A percentile compares a stretch with the other conserved stretches of the same genome.
These are phyloP conservation scores for Leucopsar rothschildi DNA, from an alignment of 2,113 vertebrate genomes.

Conservation along the genomic window DNA sequence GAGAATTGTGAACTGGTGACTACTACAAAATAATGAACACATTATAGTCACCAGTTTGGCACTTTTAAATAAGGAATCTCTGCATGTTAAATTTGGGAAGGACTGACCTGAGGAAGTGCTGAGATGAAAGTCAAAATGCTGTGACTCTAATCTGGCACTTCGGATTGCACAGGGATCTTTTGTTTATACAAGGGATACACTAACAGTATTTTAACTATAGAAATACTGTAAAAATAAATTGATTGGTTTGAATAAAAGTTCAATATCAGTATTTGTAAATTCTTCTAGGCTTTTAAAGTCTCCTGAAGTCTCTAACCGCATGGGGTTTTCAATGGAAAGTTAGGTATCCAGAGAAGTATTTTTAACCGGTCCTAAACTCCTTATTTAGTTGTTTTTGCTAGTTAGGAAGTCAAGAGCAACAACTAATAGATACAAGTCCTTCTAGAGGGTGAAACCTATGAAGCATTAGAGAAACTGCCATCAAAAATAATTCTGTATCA, in stretches of 20 bases:
- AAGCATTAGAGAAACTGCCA: background rate
- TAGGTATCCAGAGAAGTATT: background rate
- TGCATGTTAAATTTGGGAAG: background rate
- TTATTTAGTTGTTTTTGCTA: background rate
- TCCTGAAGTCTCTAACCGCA: background rate
- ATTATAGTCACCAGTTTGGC: background rate
- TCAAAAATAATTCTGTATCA: background rate
- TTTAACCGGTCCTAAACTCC: background rate
- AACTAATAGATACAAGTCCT: background rate
- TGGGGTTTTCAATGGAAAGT: background rate
- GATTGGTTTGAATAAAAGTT: background rate
- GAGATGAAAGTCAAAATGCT: background rate
- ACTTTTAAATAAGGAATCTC: background rate
- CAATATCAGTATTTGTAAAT: background rate
- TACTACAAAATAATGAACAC: background rate
- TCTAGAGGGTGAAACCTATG: background rate
- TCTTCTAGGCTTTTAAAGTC: background rate
- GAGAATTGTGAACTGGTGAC: background rate
- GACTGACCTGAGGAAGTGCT: background rate
- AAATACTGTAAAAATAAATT: background rate
- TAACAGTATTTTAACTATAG: background rate
- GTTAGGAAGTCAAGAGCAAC: background rate
- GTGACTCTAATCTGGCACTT: background rate
- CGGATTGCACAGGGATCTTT: background rate
- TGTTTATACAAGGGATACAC: background rate